Evolutionary conservation across 1,140 invertebrate genomes (phyloP), one percentile per base, ranked within the genome.

Genomic region (Acromyrmex heyeri): DNA sequence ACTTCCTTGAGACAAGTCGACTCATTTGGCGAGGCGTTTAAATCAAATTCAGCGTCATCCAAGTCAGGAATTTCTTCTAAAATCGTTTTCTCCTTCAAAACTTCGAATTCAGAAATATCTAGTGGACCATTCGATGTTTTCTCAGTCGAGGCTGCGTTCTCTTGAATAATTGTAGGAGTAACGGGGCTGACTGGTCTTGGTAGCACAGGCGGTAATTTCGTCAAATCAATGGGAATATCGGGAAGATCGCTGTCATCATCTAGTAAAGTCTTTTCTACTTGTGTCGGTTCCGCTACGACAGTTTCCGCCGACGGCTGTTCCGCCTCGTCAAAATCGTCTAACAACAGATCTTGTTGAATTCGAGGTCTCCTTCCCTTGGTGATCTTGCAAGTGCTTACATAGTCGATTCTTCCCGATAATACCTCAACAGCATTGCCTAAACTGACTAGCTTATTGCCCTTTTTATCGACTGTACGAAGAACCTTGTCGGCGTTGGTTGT

Each of bases 401-500:
- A 96, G 91, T 98, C 97, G 48, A 97, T 96, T 79, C 97, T 96
- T 1, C 98, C 98, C 10, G 98, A 98, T 6, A 98, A 95, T 34
- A 98, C 97, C 93, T 98, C 97, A 88, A 98, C 98, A 18, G 98
- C 98, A 85, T 97, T 96, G 4, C 98, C 98, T 87, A 98, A 96
- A 90, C 97, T 98, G 5, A 98, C 96, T 59, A 97, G 95, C 92
- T 97, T 97, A 89, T 97, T 98, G 44, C 97, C 97, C 92, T 97
- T 97, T 87, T 96, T 97, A 91, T 97, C 97, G 72, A 97, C 96
- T 10, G 97, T 97, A 93, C 97, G 97, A 1, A 98, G 97, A 34
- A 98, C 96, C 91, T 97, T 97, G 79, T 98, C 98, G 44, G 98
- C 98, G 87, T 97, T 97, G 1, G 98, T 97, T 16, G 98, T 99